These are phyloP conservation scores for Stomatorhinus ivindoensis DNA, from an alignment of 2,113 vertebrate species.

Conservation along the genomic window DNA sequence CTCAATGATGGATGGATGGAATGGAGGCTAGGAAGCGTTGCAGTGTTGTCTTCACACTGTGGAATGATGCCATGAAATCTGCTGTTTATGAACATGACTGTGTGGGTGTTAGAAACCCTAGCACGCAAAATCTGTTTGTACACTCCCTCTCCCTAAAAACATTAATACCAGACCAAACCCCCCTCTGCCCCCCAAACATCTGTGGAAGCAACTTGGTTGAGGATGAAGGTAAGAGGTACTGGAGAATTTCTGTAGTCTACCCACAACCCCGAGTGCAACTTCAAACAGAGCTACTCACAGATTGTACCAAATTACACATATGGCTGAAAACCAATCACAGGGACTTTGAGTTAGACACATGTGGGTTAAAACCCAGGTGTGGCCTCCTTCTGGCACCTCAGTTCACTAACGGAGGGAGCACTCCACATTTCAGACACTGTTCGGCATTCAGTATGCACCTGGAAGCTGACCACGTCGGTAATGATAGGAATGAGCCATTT, in stretches of 20 bases:
- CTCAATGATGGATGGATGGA: neutral
- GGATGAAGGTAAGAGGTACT: neutral
- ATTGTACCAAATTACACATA: neutral
- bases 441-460: neutral
- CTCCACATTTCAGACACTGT: neutral
- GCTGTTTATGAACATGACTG: neutral
- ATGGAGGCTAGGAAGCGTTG: neutral
- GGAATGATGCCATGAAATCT: neutral
- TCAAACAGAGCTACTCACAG: neutral
- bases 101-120: neutral
- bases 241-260: neutral
- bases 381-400: neutral
- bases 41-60: neutral
- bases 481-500: neutral
- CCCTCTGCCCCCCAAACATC: neutral
- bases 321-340: neutral
- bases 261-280: neutral
- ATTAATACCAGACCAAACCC: neutral
- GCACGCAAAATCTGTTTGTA: neutral
- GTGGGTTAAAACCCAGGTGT: neutral
- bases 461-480: neutral
- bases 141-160: neutral
- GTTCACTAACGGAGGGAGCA: neutral
- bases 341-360: neutral
- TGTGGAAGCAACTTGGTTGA: neutral